Evolutionary conservation across 2,113 vertebrate species (phyloP), one percentile per base, ranked within the genome.

Genomic region (Nipponia nippon): DNA sequence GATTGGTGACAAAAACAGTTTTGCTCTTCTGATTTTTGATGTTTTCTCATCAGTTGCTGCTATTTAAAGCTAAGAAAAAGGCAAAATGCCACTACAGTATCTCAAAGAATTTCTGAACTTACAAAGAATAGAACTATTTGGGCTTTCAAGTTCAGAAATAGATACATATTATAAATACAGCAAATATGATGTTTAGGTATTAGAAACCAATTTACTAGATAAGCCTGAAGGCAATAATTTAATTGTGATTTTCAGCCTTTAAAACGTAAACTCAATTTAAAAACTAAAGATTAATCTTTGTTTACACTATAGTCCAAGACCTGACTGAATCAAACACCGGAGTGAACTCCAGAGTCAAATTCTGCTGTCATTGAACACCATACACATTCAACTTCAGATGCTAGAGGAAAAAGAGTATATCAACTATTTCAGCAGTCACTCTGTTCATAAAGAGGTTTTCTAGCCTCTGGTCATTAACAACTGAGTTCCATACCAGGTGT

Each of bases 11-110:
- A 92, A 96, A 94, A 95, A 30, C 2, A 36, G 38, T 89, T 92
- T 90, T 96, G 23, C 34, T 79, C 23, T 92, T 97, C 65, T 95
- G 56, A 53, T 96, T 93, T 91, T 69, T 15, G 1, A 52, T 50
- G 8, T 89, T 94, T 97, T 93, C 61, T 94, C 47, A 95, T 67
- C 49, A 92, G 30, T 47, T 80, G 19, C 25, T 90, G 14, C 22
- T 89, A 95, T 69, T 88, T 90, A 87, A 89, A 75, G 75, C 27
- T 65, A 89, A 93, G 19, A 70, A 87, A 78, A 95, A 89, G 66
- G 69, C 22, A 79, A 87, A 87, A 80, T 27, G 12, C 16, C 69
- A 10, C 71, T 42, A 46, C 11, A 38, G 19, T 50, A 75, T 50
- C 95, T 89, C 52, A 92, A 92, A 70, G 79, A 91, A 84, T 90